Conservation (phyloP, 2,888 invertebrate genomes). For the Chrysopilus asiliformis region DNA sequence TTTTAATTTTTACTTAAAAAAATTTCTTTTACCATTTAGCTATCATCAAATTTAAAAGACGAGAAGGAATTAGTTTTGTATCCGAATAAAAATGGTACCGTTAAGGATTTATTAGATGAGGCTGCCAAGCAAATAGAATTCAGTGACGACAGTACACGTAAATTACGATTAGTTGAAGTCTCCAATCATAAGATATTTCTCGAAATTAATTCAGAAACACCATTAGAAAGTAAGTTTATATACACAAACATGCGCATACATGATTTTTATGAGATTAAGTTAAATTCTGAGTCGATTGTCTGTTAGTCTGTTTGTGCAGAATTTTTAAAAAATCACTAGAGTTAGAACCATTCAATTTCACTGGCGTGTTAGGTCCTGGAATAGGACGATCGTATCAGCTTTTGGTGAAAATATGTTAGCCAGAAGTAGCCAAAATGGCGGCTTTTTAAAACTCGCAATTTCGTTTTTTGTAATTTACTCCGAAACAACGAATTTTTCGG, state of each 20-base stretch:
- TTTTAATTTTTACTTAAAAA: neutral
- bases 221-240: conserved; percentile 42
- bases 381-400: too few relatives aligned
- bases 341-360: too few relatives aligned
- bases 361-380: too few relatives aligned
- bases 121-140: conserved; percentile 85
- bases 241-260: too few relatives aligned
- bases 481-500: too few relatives aligned
- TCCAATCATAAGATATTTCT: conserved; percentile 57
- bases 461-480: too few relatives aligned
- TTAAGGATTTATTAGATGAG: conserved; percentile 82
- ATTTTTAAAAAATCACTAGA: too few relatives aligned
- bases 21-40: conserved; percentile 39
- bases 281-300: too few relatives aligned
- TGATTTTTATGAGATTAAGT: conserved; percentile 26
- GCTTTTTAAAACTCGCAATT: too few relatives aligned
- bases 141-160: conserved; percentile 74
- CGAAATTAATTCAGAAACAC: conserved; percentile 55
- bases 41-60: conserved; percentile 83
- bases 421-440: too few relatives aligned
- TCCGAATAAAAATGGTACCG: conserved; percentile 89
- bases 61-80: conserved; percentile 92
- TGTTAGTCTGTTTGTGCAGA: too few relatives aligned
- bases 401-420: too few relatives aligned
- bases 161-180: conserved; percentile 68